Base-by-base conservation (phyloP, 2,113 vertebrate species). In the Archocentrus centrarchus region DNA sequence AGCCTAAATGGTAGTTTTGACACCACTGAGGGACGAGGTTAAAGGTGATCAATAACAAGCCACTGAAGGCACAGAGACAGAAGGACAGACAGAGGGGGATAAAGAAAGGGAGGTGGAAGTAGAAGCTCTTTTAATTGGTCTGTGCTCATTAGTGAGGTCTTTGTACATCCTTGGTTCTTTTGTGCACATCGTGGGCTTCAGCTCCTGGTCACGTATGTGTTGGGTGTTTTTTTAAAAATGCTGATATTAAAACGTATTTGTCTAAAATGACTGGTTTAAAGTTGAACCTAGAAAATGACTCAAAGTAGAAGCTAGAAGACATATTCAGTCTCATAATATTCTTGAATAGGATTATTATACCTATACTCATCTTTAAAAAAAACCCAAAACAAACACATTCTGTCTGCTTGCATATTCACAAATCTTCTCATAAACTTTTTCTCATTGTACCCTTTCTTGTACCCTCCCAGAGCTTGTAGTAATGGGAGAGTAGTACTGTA, bases 1-100 rank as follows among this genome's bases (percentile, higher is more conserved):
- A 90, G 93, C 95, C 95, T 97, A 97, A 97, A 97, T 96, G 96
- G 97, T 96, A 95, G 96, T 96, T 96, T 96, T 97, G 96, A 97
- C 97, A 98, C 96, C 94, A 93, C 93, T 96, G 96, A 96, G 96
- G 96, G 96, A 94, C 93, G 94, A 96, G 97, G 97, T 97, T 97
- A 98, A 97, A 97, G 97, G 97, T 97, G 97, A 97, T 97, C 97
- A 97, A 97, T 98, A 97, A 97, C 96, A 96, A 97, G 97, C 91
- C 92, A 92, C 92, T 85, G 87, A 91, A 94, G 91, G 91, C 91
- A 88, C 88, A 90, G 82, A 90, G 89, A 88, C 86, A 92, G 91
- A 88, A 85, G 90, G 91, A 93, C 68, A 88, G 89, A 87, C 75
- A 83, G 81, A 83, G 84, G 7, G 20, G 47, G 83, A 70, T 79